phyloP scores from a whole-genome alignment of 1,140 invertebrate genomes.

The Adoxophyes honmai region DNA sequence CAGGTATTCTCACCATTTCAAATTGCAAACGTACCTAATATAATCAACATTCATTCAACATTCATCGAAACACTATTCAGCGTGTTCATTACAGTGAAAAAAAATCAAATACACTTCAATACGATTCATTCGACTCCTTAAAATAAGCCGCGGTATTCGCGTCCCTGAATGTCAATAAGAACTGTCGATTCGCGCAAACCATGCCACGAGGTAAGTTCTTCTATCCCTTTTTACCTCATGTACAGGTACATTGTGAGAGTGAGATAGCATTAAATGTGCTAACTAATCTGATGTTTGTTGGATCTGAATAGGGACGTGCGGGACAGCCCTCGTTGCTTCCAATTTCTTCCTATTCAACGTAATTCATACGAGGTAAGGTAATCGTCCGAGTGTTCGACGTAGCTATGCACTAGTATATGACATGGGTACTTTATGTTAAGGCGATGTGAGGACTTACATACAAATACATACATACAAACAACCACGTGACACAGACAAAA shows the following conservation, averaged over 20 bases:
- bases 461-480: too few relatives aligned
- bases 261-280: neutral
- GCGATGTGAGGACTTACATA: too few relatives aligned
- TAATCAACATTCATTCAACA: too few relatives aligned
- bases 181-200: neutral
- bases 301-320: slow-evolving; percentile 33
- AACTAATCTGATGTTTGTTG: neutral
- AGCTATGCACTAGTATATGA: too few relatives aligned
- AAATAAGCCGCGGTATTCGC: slow-evolving; percentile 18
- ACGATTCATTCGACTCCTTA: slow-evolving; percentile 25
- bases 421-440: too few relatives aligned
- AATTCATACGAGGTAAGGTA: slow-evolving; percentile 17
- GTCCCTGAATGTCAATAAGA: slow-evolving; percentile 47
- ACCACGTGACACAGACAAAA: too few relatives aligned
- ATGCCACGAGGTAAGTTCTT: neutral
- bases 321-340: slow-evolving; percentile 34
- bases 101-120: slow-evolving; percentile 13
- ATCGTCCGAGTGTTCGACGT: too few relatives aligned
- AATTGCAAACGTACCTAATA: too few relatives aligned
- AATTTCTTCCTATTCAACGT: slow-evolving; percentile 54
- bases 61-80: neutral
- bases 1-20: too few relatives aligned
- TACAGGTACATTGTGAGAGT: neutral
- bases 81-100: neutral
- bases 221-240: neutral